These are phyloP conservation scores for Macrotus californicus DNA, from an alignment of 2,113 vertebrate genomes.

Conservation along the genomic window DNA sequence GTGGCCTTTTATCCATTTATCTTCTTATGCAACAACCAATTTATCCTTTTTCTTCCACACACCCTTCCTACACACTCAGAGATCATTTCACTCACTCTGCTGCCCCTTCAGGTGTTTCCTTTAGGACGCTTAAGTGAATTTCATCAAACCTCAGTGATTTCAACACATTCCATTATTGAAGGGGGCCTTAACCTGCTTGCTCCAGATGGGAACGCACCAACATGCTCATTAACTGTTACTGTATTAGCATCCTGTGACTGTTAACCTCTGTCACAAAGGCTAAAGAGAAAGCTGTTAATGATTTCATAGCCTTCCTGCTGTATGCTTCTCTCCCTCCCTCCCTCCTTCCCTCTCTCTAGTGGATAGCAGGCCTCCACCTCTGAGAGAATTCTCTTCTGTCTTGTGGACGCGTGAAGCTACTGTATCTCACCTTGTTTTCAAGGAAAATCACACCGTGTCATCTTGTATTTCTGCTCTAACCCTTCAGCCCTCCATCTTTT, in stretches of 20 bases:
- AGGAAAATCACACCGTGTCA: neutral
- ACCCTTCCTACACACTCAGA: conserved; percentile 16
- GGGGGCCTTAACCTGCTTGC: conserved; percentile 37
- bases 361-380: neutral
- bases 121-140: conserved; percentile 20
- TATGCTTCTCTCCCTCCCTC: neutral
- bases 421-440: neutral
- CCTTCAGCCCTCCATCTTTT: neutral
- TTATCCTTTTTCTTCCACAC: neutral
- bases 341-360: neutral
- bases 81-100: neutral
- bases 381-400: neutral
- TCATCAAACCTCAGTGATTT: conserved; percentile 39
- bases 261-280: conserved; percentile 51
- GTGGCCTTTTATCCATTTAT: neutral
- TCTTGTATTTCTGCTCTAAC: neutral
- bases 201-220: conserved; percentile 28
- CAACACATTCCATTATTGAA: conserved; percentile 25
- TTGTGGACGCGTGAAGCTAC: neutral
- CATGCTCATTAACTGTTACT: conserved; percentile 30
- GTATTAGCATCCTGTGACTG: neutral
- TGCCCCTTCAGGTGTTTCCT: conserved; percentile 1
- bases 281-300: conserved; percentile 10
- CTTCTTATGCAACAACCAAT: neutral
- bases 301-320: neutral